phyloP scores from a whole-genome alignment of 2,113 vertebrate species.

The Trinectes maculatus region DNA sequence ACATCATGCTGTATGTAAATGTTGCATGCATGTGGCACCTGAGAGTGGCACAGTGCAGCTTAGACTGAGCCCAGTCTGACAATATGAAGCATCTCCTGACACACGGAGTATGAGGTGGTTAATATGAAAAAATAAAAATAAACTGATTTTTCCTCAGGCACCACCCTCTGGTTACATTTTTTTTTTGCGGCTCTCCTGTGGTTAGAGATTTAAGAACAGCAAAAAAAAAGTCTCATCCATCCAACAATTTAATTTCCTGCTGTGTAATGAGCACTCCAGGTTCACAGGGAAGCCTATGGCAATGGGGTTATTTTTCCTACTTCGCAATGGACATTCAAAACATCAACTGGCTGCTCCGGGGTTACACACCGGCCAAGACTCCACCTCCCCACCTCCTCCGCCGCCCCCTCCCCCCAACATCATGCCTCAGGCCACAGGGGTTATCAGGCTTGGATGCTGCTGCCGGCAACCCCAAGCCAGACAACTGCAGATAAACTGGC shows the following conservation, averaged over 20 bases:
- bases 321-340: slow-evolving; percentile 40
- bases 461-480: slow-evolving; percentile 68
- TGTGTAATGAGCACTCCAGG: not conserved
- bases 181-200: not conserved
- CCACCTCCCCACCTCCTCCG: not conserved
- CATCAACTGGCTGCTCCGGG: slow-evolving; percentile 33
- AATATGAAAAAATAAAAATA: slow-evolving; percentile 1
- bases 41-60: not conserved
- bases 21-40: no score
- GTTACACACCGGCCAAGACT: slow-evolving; percentile 35
- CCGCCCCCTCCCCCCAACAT: slow-evolving; percentile 50
- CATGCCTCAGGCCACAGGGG: slow-evolving; percentile 66
- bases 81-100: no score
- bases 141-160: not conserved
- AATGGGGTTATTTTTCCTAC: not conserved
- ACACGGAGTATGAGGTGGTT: not conserved
- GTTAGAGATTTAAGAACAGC: not conserved
- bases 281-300: slow-evolving; percentile 2
- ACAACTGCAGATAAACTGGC: slow-evolving; percentile 78
- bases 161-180: not conserved
- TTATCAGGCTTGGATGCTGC: slow-evolving; percentile 71
- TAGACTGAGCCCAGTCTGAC: no score
- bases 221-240: slow-evolving; percentile 2
- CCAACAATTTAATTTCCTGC: slow-evolving; percentile 15
- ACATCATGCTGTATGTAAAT: not conserved